Evolutionary conservation across 2,888 invertebrate species (phyloP).

Genomic region (Abrostola tripartita): DNA sequence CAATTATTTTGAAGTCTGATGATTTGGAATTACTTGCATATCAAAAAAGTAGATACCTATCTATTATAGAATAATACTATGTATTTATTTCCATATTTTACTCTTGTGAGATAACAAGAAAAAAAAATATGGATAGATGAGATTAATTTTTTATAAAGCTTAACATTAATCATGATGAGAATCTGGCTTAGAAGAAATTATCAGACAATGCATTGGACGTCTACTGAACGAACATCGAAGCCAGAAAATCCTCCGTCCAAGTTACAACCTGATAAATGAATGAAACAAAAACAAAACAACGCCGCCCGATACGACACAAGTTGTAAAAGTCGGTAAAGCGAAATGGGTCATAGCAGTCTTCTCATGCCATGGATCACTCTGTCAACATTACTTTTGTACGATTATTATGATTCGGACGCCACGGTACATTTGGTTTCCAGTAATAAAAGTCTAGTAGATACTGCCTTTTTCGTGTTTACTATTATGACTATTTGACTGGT

Average conservation of each 20-base stretch:
- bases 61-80: no score
- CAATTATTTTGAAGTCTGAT: no score
- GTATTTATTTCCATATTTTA: no score
- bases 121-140: no score
- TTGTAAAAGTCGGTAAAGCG: conserved; percentile 45
- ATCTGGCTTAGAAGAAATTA: no score
- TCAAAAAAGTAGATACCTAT: no score
- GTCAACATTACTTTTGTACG: conserved; percentile 34
- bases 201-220: background rate
- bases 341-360: conserved; percentile 39
- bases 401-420: conserved; percentile 29
- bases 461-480: background rate
- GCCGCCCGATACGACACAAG: conserved; percentile 3
- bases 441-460: background rate
- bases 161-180: no score
- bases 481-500: no score
- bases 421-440: background rate
- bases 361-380: conserved; percentile 21
- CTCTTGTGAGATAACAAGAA: no score
- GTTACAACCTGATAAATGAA: conserved; percentile 22
- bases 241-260: background rate
- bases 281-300: conserved; percentile 23
- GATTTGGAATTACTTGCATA: no score
- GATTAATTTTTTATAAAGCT: no score
- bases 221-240: background rate